Conservation (phyloP, 1,140 invertebrate species). For the Scaptomyza hsui region DNA sequence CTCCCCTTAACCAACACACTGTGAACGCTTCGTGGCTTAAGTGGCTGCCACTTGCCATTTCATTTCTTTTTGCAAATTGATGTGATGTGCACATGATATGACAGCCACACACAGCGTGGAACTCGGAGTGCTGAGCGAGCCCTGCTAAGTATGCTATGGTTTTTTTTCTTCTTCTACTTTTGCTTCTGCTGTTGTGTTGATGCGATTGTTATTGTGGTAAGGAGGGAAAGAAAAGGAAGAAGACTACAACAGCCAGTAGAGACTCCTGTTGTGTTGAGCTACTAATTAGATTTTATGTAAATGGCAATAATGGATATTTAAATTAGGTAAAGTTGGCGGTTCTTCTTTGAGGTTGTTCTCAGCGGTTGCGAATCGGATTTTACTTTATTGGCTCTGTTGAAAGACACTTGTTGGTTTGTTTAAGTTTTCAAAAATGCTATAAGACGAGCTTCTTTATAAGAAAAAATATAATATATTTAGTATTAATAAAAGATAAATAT, state of each 20-base stretch:
- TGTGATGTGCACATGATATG: conserved; percentile 67
- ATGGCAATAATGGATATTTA: conserved; percentile 53
- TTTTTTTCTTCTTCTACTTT: conserved; percentile 12
- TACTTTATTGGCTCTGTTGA: neutral
- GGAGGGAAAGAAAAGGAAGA: too few relatives aligned
- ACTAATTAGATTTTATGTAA: conserved; percentile 58
- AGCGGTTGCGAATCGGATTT: neutral
- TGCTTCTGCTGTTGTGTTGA: conserved; percentile 2
- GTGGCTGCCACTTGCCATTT: conserved; percentile 61
- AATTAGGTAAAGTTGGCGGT: conserved; percentile 4
- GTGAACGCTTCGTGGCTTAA: conserved; percentile 39
- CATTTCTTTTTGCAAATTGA: conserved; percentile 63
- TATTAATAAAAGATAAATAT: too few relatives aligned
- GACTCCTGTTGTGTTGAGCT: conserved; percentile 35
- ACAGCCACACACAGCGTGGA: conserved; percentile 17
- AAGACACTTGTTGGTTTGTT: neutral
- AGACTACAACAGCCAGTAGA: too few relatives aligned
- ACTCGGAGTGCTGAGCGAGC: conserved; percentile 3
- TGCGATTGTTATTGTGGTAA: conserved; percentile 22
- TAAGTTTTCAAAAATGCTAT: neutral
- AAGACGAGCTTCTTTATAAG: too few relatives aligned
- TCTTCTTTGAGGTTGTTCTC: neutral
- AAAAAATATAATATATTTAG: too few relatives aligned
- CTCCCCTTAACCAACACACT: neutral
- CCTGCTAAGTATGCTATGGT: conserved; percentile 35